These are phyloP conservation scores for Phoxinus dragarum DNA, from an alignment of 2,797 vertebrate species.

Conservation along the genomic window DNA sequence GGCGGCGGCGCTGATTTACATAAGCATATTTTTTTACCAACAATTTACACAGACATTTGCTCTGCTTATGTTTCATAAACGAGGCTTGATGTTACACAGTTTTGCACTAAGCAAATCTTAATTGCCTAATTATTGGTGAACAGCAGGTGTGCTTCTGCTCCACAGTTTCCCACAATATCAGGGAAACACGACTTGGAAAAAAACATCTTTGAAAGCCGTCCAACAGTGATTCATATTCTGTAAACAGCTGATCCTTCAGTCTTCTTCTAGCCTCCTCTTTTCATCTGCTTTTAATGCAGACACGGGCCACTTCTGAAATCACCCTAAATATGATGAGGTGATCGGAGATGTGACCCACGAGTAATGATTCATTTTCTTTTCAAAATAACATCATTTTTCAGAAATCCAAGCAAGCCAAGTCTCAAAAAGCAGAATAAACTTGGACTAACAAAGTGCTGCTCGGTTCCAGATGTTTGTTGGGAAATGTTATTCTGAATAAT, in stretches of 20 bases:
- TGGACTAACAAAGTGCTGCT: constrained; percentile 60
- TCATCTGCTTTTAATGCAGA: constrained; percentile 61
- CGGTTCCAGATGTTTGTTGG: constrained; percentile 60
- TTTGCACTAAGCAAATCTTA: constrained; percentile 26
- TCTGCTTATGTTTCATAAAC: constrained; percentile 17
- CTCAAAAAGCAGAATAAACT: constrained; percentile 60
- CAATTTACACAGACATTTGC: not conserved
- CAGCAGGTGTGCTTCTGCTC: constrained; percentile 23
- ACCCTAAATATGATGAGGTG: constrained; percentile 41
- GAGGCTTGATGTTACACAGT: constrained; percentile 5
- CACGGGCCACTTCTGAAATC: constrained; percentile 41
- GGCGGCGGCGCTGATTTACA: not conserved
- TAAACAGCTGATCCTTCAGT: constrained; percentile 27
- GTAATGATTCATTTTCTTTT: constrained; percentile 62
- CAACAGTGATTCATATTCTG: constrained; percentile 52
- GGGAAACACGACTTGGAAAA: constrained; percentile 24
- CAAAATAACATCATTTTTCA: constrained; percentile 61
- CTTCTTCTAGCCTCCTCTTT: constrained; percentile 27
- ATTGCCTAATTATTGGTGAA: constrained; percentile 31
- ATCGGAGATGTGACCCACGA: constrained; percentile 53
- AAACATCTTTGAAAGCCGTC: constrained; percentile 30
- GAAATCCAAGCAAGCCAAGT: constrained; percentile 53
- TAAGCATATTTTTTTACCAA: not conserved
- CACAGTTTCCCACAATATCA: constrained; percentile 33
- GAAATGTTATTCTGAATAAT: constrained; percentile 9